A percentile compares a stretch with the other conserved stretches of the same genome.
These are phyloP conservation scores for Chionomys nivalis DNA, from an alignment of 2,113 vertebrate genomes.

Conservation along the genomic window DNA sequence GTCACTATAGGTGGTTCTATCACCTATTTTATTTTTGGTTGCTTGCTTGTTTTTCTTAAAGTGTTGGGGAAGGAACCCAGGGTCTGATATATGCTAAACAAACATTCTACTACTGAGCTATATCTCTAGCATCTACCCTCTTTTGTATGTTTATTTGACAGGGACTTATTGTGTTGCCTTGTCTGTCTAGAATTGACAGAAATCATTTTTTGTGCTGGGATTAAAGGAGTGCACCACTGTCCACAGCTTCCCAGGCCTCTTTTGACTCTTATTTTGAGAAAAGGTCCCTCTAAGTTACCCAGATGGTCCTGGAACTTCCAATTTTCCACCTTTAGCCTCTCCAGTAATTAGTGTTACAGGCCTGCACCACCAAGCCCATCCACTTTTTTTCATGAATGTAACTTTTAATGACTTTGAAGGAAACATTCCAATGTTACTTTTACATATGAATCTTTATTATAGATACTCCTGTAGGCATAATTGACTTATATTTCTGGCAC, in stretches of 20 bases:
- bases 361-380: neutral
- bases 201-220: neutral
- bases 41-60: neutral
- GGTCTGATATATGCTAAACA: neutral
- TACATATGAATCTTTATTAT: neutral
- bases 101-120: neutral
- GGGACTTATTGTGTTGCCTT: neutral
- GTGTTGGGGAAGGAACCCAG: neutral
- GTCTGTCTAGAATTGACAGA: neutral
- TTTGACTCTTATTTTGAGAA: neutral
- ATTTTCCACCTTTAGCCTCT: neutral
- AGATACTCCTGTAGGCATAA: neutral
- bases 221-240: neutral
- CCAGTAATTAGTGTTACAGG: neutral
- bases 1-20: neutral
- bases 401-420: neutral
- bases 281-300: neutral
- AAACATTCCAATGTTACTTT: neutral
- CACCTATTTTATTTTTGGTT: neutral
- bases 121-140: neutral
- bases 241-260: neutral
- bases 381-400: neutral
- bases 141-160: neutral
- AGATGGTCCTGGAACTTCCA: neutral
- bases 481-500: slow-evolving; percentile 33